These are phyloP conservation scores for Holotrichia oblita DNA, from an alignment of 1,140 invertebrate genomes.

Conservation along the genomic window DNA sequence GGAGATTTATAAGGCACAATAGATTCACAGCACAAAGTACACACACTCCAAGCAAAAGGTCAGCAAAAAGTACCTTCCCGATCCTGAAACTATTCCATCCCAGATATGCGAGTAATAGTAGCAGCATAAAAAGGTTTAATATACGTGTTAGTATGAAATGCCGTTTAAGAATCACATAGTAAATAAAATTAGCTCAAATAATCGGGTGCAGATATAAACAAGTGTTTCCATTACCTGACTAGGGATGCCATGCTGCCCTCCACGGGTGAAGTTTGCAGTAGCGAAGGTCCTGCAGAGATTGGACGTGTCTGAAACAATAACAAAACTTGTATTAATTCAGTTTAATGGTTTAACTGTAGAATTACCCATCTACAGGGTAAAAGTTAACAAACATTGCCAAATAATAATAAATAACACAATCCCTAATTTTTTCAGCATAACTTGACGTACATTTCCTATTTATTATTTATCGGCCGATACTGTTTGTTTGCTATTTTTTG, in stretches of 20 bases:
- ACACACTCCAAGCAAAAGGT: constrained; percentile 72
- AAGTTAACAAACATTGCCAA: too few relatives aligned
- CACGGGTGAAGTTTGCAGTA: constrained; percentile 64
- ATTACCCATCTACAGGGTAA: too few relatives aligned
- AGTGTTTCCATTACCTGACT: constrained; percentile 63
- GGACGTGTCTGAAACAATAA: constrained; percentile 67
- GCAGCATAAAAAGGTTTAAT: constrained; percentile 50
- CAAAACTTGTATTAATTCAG: background rate
- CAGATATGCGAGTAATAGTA: constrained; percentile 48
- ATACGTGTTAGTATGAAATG: constrained; percentile 52
- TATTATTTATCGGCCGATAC: too few relatives aligned
- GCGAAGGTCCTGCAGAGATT: constrained; percentile 67
- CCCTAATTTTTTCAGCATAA: too few relatives aligned
- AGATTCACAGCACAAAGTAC: constrained; percentile 71
- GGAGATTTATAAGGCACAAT: constrained; percentile 70
- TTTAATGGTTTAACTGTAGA: constrained; percentile 32
- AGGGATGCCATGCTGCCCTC: constrained; percentile 65
- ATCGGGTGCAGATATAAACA: constrained; percentile 44
- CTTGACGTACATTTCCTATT: too few relatives aligned
- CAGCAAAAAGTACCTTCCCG: constrained; percentile 77
- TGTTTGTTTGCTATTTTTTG: too few relatives aligned
- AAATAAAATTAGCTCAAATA: constrained; percentile 45
- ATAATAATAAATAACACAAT: too few relatives aligned
- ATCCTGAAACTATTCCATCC: constrained; percentile 68
- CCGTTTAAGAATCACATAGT: constrained; percentile 55